These are phyloP conservation scores for Euborellia annulipes DNA, from an alignment of 1,140 invertebrate genomes.

Conservation along the genomic window DNA sequence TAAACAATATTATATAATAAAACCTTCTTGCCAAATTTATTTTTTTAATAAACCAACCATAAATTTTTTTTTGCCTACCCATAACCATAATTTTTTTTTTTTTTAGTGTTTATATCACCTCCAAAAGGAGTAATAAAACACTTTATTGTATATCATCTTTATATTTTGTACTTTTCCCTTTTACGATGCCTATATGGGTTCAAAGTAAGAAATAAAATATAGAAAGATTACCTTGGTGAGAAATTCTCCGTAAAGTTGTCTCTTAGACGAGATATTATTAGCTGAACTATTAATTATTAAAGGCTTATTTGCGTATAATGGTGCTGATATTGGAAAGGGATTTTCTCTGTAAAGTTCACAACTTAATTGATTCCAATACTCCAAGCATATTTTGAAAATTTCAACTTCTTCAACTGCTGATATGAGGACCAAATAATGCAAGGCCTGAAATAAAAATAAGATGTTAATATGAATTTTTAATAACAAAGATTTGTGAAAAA, in stretches of 20 bases:
- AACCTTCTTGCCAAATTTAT: too few relatives aligned
- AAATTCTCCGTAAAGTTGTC: slow-evolving; percentile 48
- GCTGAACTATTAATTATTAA: background rate
- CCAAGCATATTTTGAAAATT: slow-evolving; percentile 98
- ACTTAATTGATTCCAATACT: slow-evolving; percentile 94
- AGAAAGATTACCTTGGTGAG: slow-evolving; percentile 59
- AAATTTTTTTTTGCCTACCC: too few relatives aligned
- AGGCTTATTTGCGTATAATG: background rate
- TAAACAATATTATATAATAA: too few relatives aligned
- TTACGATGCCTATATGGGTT: too few relatives aligned
- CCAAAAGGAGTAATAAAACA: too few relatives aligned
- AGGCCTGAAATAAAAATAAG: slow-evolving; percentile 35
- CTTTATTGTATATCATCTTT: too few relatives aligned
- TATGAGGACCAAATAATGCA: slow-evolving; percentile 90
- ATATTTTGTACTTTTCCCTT: too few relatives aligned
- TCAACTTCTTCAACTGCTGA: slow-evolving; percentile 99
- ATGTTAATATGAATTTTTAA: background rate
- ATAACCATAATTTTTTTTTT: too few relatives aligned
- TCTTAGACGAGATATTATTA: slow-evolving; percentile 28
- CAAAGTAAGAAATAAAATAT: too few relatives aligned
- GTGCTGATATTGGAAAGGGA: slow-evolving; percentile 26
- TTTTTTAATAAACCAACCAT: too few relatives aligned
- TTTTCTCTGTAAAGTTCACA: slow-evolving; percentile 79
- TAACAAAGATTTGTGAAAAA: background rate
- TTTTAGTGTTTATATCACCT: too few relatives aligned